Conservation (phyloP, 2,113 vertebrate species). For the Cromileptes altivelis region DNA sequence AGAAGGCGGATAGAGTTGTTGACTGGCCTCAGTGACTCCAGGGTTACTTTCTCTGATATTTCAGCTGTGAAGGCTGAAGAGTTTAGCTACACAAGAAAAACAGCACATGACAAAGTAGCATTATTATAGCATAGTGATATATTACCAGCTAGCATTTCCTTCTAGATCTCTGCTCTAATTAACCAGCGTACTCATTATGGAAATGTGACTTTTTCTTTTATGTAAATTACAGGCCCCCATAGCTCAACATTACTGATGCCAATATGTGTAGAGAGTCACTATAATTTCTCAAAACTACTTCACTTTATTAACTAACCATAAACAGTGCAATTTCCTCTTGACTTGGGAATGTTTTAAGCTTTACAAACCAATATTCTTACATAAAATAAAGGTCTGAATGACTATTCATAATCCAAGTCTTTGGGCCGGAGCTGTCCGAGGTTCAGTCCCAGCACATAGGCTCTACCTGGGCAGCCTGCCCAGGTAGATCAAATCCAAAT, state of each 20-base stretch:
- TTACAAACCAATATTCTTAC: background rate
- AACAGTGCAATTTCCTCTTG: background rate
- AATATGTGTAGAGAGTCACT: background rate
- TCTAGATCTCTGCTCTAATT: slow-evolving; percentile 18
- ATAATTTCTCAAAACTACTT: background rate
- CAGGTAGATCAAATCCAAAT: too few relatives aligned
- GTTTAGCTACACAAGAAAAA: background rate
- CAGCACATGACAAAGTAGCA: slow-evolving; percentile 3
- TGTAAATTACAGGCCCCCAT: background rate
- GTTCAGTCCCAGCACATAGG: too few relatives aligned
- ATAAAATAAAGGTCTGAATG: background rate
- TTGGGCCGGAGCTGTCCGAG: too few relatives aligned
- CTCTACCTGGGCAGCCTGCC: too few relatives aligned
- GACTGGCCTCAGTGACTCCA: slow-evolving; percentile 29
- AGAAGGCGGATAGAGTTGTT: slow-evolving; percentile 50
- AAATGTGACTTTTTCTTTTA: slow-evolving; percentile 35
- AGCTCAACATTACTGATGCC: slow-evolving; percentile 22
- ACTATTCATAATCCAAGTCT: too few relatives aligned
- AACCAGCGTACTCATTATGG: slow-evolving; percentile 16
- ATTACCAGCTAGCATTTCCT: slow-evolving; percentile 13
- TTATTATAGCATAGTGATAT: background rate
- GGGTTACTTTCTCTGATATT: slow-evolving; percentile 12
- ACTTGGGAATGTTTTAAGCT: background rate
- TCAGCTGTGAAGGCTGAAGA: slow-evolving; percentile 31
- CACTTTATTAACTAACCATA: background rate